phyloP scores from a whole-genome alignment of 53 echinoderm and acorn worm species.

The Crossaster papposus region DNA sequence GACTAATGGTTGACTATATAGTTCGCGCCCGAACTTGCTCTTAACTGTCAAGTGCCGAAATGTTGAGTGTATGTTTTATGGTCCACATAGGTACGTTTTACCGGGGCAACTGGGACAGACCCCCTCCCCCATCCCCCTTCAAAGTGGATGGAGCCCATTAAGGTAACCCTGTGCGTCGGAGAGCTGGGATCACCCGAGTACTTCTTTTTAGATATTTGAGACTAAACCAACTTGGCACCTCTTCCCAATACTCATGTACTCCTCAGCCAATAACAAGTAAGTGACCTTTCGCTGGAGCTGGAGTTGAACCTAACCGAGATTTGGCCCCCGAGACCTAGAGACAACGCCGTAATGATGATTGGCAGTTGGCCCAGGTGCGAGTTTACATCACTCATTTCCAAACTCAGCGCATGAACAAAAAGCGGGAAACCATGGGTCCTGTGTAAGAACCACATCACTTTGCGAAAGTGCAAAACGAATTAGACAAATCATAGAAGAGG shows the following conservation, averaged over 20 bases:
- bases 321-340: slow-evolving; percentile 48
- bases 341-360: slow-evolving; percentile 59
- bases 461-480: slow-evolving; percentile 64
- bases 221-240: slow-evolving; percentile 38
- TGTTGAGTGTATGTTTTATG: no score
- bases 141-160: neutral
- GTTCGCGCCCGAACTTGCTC: no score
- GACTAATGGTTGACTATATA: no score
- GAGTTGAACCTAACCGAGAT: slow-evolving; percentile 39
- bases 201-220: slow-evolving; percentile 9
- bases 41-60: no score
- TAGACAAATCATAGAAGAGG: slow-evolving; percentile 63
- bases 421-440: neutral
- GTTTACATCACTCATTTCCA: slow-evolving; percentile 63
- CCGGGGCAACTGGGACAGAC: no score
- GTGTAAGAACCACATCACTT: slow-evolving; percentile 44
- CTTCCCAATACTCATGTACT: neutral
- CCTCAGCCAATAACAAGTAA: neutral
- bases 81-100: no score
- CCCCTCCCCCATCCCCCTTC: no score
- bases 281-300: slow-evolving; percentile 29
- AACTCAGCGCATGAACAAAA: slow-evolving; percentile 23
- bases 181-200: neutral
- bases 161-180: neutral
- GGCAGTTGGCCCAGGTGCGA: slow-evolving; percentile 58